Evolutionary conservation across 2,797 vertebrate species (phyloP).

Genomic region (Brotula barbata): DNA sequence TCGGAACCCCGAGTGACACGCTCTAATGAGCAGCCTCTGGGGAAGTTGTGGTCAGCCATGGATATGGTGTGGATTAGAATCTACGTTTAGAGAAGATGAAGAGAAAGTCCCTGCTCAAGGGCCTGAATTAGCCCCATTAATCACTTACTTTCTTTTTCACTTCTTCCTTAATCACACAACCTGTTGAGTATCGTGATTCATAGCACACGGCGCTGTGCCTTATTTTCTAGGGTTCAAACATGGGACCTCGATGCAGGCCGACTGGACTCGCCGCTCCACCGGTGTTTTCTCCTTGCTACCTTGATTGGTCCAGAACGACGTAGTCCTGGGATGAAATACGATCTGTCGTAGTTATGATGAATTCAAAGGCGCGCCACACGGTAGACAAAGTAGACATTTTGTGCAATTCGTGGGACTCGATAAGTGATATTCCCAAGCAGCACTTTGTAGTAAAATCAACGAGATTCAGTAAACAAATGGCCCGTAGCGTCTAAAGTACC

Average conservation of each 20-base stretch:
- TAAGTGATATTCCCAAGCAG: background rate
- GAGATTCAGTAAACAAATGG: constrained; percentile 12
- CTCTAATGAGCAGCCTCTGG: constrained; percentile 68
- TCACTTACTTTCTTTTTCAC: constrained; percentile 66
- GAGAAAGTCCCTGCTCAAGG: constrained; percentile 57
- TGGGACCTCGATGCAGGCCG: constrained; percentile 21
- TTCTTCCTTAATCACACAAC: constrained; percentile 65
- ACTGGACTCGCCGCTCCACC: constrained; percentile 7
- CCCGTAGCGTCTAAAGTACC: constrained; percentile 20
- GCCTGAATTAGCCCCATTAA: constrained; percentile 52
- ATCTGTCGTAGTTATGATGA: background rate
- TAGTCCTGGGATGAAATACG: background rate
- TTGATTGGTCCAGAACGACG: constrained; percentile 5
- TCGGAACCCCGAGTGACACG: constrained; percentile 64
- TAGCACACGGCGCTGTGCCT: constrained; percentile 47
- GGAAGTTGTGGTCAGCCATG: constrained; percentile 53
- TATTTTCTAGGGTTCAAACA: constrained; percentile 41
- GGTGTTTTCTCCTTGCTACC: constrained; percentile 2
- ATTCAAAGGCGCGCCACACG: background rate
- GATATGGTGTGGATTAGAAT: constrained; percentile 33
- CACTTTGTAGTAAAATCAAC: background rate
- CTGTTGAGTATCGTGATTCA: constrained; percentile 65
- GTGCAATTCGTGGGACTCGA: background rate
- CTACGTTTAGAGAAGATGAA: constrained; percentile 37
- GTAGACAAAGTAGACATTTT: too few relatives aligned